phyloP scores from a whole-genome alignment of 2,797 vertebrate species.

The Girardinus metallicus region DNA sequence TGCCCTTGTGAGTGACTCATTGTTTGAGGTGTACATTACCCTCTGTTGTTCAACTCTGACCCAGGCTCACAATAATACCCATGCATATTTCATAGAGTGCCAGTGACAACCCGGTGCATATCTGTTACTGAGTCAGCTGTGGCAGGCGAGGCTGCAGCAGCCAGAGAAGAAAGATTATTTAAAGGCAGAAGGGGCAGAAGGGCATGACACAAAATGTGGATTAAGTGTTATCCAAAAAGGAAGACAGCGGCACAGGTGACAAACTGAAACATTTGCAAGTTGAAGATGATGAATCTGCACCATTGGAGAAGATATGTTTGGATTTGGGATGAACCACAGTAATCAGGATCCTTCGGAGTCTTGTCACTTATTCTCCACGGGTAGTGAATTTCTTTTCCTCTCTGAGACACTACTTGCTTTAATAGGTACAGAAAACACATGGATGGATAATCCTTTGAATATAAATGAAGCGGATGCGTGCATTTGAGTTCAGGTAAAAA shows the following conservation, averaged over 20 bases:
- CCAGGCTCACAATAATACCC: slow-evolving; percentile 69
- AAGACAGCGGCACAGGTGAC: slow-evolving; percentile 9
- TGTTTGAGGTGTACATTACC: slow-evolving; percentile 60
- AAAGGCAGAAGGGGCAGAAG: slow-evolving; percentile 21
- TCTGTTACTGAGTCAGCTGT: slow-evolving; percentile 71
- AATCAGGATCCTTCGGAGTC: slow-evolving; percentile 2
- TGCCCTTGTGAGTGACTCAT: slow-evolving; percentile 43
- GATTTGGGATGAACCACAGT: slow-evolving; percentile 40
- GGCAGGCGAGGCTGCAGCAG: slow-evolving; percentile 24
- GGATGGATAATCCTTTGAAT: slow-evolving; percentile 27
- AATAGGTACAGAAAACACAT: slow-evolving; percentile 31
- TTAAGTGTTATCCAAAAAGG: slow-evolving; percentile 22
- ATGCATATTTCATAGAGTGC: slow-evolving; percentile 80
- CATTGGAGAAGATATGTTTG: slow-evolving; percentile 13
- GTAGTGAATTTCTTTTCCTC: slow-evolving; percentile 25
- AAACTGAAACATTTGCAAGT: slow-evolving; percentile 6
- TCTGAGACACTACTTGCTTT: slow-evolving; percentile 18
- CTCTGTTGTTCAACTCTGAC: slow-evolving; percentile 76
- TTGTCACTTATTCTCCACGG: slow-evolving; percentile 14
- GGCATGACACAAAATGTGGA: slow-evolving; percentile 22
- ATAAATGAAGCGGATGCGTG: slow-evolving; percentile 36
- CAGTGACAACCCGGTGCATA: slow-evolving; percentile 55
- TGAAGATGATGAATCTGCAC: slow-evolving; percentile 26
- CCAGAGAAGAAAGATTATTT: slow-evolving; percentile 32
- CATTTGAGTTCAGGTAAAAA: slow-evolving; percentile 62